Percentiles rank a stretch among this genome's conserved stretches.
Evolutionary conservation across 2,888 invertebrate genomes (phyloP).

Genomic region (Polymixis flavicincta): DNA sequence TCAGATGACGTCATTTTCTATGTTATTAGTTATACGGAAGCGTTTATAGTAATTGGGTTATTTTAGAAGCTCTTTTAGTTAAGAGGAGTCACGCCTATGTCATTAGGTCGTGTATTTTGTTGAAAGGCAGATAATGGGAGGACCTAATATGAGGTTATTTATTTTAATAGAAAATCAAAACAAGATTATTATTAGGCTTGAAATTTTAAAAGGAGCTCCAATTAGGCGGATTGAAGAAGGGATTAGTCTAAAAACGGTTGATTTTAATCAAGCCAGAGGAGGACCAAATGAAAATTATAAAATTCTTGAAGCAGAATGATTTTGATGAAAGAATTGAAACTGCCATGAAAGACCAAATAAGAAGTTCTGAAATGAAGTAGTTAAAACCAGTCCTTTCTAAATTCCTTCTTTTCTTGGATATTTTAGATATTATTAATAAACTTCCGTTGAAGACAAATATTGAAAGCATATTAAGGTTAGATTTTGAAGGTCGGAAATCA

Average conservation of each 20-base stretch:
- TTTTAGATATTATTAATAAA: too few relatives aligned
- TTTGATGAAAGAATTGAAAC: too few relatives aligned
- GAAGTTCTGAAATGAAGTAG: too few relatives aligned
- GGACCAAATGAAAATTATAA: too few relatives aligned
- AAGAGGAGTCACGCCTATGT: conserved; percentile 43
- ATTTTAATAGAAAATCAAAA: conserved; percentile 32
- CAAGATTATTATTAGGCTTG: background rate
- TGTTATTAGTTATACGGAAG: conserved; percentile 57
- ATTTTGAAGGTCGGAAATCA: too few relatives aligned
- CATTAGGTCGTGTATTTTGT: conserved; percentile 30
- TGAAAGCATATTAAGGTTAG: too few relatives aligned
- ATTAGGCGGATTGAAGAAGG: background rate
- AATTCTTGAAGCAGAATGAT: too few relatives aligned
- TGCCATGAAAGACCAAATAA: too few relatives aligned
- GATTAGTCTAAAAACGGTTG: background rate
- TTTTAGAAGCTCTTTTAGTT: conserved; percentile 38
- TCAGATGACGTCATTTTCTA: conserved; percentile 52
- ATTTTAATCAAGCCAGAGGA: too few relatives aligned
- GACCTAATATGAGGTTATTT: conserved; percentile 27
- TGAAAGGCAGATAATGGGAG: conserved; percentile 36
- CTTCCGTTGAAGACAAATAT: too few relatives aligned
- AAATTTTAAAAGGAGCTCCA: background rate
- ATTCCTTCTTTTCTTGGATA: too few relatives aligned
- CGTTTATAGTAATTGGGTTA: conserved; percentile 56
- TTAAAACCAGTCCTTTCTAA: too few relatives aligned